Conservation (phyloP, 2,888 invertebrate species). For the Muscina levida region DNA sequence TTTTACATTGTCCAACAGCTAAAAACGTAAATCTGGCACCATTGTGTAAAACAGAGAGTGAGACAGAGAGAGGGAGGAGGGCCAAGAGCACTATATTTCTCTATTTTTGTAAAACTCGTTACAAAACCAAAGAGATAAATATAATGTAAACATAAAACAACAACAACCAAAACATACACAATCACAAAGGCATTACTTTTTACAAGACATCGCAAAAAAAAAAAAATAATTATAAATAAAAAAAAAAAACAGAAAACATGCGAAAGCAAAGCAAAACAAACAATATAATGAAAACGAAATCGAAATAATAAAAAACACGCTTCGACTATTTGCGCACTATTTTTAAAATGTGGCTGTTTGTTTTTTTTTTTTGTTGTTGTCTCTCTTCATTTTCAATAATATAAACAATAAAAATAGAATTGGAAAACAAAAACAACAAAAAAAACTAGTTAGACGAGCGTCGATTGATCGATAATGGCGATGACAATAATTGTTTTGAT, state of each 20-base stretch:
- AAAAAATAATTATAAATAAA: slow-evolving; percentile 67
- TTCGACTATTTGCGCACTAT: slow-evolving; percentile 75
- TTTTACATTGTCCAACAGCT: too few relatives aligned
- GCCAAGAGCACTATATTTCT: not conserved
- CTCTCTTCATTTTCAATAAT: too few relatives aligned
- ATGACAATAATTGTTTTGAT: not conserved
- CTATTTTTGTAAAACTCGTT: not conserved
- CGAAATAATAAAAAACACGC: slow-evolving; percentile 50
- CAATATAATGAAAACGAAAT: not conserved
- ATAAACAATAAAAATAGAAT: too few relatives aligned
- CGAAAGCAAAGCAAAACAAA: slow-evolving; percentile 22
- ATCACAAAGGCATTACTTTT: slow-evolving; percentile 64
- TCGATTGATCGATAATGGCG: too few relatives aligned
- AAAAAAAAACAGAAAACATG: slow-evolving; percentile 57
- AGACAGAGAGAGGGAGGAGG: slow-evolving; percentile 1
- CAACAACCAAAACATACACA: not conserved
- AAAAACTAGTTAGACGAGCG: slow-evolving; percentile 23
- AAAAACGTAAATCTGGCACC: slow-evolving; percentile 22
- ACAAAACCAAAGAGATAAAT: slow-evolving; percentile 4
- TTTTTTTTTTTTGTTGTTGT: slow-evolving; percentile 45
- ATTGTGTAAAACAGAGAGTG: too few relatives aligned
- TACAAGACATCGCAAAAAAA: slow-evolving; percentile 65
- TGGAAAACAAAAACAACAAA: not conserved
- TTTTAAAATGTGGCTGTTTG: too few relatives aligned
- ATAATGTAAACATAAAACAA: slow-evolving; percentile 23